A percentile compares a stretch with the other conserved stretches of the same genome.
Conservation (phyloP, 1,140 invertebrate species). For the Geopemphigus sp. region DNA sequence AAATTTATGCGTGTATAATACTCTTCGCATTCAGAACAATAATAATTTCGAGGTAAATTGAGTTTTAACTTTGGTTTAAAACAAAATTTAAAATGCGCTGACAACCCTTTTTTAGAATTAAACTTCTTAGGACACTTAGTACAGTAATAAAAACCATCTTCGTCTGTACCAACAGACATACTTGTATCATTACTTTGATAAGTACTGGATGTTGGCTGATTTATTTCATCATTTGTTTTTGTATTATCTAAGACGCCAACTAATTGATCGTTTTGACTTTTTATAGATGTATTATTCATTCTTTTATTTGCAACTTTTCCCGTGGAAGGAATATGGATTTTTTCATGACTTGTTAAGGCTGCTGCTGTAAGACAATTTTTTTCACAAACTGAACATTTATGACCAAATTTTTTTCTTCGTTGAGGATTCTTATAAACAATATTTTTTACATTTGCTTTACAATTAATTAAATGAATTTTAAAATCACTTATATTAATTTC, state of each 20-base stretch:
- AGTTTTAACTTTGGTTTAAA: not conserved
- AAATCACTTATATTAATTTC: not conserved
- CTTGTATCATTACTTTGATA: not conserved
- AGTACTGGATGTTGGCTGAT: not conserved
- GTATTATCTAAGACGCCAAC: too few species aligned
- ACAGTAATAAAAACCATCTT: not conserved
- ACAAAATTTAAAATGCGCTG: not conserved
- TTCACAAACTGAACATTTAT: constrained; percentile 12
- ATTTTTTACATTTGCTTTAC: not conserved
- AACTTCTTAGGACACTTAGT: constrained; percentile 22
- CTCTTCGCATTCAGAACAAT: constrained; percentile 40
- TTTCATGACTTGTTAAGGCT: constrained; percentile 21
- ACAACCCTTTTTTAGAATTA: not conserved
- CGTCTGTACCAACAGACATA: not conserved
- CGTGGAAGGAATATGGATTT: not conserved
- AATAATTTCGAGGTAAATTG: not conserved
- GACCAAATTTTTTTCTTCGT: not conserved
- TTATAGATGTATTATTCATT: constrained; percentile 1
- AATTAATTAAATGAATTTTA: constrained; percentile 23
- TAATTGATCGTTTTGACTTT: not conserved
- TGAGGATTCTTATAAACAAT: not conserved
- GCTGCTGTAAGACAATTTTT: constrained; percentile 26
- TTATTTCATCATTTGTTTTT: not conserved
- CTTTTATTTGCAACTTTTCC: not conserved
- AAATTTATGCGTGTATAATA: constrained; percentile 1